A percentile compares a stretch with the other conserved stretches of the same genome.
Conservation (phyloP, 2,888 invertebrate species). For the Agrotis puta region DNA sequence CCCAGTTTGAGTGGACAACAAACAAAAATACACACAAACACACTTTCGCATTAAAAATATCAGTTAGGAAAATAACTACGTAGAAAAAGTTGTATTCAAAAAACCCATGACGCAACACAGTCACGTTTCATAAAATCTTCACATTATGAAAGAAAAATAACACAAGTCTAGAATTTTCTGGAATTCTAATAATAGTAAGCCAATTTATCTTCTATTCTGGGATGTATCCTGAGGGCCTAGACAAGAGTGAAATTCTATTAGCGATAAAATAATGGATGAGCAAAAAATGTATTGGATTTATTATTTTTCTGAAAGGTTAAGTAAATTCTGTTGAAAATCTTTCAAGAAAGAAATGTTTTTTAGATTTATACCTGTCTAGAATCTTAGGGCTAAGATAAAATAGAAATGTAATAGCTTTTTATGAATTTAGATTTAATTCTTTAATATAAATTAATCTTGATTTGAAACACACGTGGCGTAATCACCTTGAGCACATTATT, state of each 20-base stretch:
- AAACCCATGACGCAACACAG: constrained; percentile 1
- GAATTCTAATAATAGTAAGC: constrained; percentile 6
- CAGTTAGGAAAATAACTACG: background rate
- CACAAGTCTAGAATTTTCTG: background rate
- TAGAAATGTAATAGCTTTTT: too few species aligned
- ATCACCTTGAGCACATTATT: too few species aligned
- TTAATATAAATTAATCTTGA: too few species aligned
- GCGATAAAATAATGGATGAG: too few species aligned
- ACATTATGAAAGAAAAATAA: constrained; percentile 1
- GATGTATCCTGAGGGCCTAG: background rate
- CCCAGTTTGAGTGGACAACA: too few species aligned
- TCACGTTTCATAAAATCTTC: background rate
- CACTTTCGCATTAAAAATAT: too few species aligned
- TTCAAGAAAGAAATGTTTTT: background rate
- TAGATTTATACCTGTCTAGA: too few species aligned
- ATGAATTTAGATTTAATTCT: too few species aligned
- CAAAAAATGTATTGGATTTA: background rate
- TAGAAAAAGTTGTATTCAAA: background rate
- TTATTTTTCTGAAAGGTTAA: background rate
- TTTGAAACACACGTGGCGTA: too few species aligned
- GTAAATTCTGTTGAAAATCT: background rate
- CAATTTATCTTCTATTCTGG: background rate
- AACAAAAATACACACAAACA: too few species aligned
- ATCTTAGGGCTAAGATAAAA: too few species aligned
- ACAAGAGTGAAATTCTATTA: background rate